A percentile compares a stretch with the other conserved stretches of the same genome.
Evolutionary conservation across 2,797 vertebrate species (phyloP).

Genomic region (Podargus strigoides): DNA sequence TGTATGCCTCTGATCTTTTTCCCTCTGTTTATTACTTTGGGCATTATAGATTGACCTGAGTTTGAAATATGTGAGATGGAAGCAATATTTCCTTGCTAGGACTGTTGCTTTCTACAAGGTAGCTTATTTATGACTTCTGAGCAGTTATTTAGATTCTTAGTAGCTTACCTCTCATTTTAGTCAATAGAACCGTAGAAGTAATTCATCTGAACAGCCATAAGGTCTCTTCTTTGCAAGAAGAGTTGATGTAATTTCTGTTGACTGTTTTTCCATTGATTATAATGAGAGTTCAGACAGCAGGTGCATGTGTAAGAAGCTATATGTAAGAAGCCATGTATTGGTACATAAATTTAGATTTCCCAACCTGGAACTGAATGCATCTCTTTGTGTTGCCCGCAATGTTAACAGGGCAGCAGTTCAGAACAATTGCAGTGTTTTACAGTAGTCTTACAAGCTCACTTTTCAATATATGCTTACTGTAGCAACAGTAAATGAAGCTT

Average conservation of each 20-base stretch:
- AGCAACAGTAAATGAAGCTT: background rate
- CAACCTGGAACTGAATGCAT: background rate
- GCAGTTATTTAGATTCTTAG: background rate
- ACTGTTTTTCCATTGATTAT: background rate
- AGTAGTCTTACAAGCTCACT: background rate
- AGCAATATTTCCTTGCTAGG: background rate
- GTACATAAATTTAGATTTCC: background rate
- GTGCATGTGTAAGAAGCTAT: background rate
- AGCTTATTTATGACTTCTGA: background rate
- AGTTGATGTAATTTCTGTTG: background rate
- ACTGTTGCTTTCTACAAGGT: background rate
- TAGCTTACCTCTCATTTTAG: background rate
- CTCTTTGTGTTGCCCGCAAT: background rate
- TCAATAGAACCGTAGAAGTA: background rate
- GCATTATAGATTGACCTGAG: background rate
- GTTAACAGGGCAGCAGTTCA: background rate
- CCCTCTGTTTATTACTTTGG: background rate
- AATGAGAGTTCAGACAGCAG: background rate
- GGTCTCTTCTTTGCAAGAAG: background rate
- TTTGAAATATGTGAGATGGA: background rate
- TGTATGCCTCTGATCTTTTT: background rate
- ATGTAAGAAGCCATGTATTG: background rate
- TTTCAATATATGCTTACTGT: background rate
- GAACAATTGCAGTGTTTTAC: background rate
- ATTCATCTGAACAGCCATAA: background rate